These are phyloP conservation scores for Macquaria australasica DNA, from an alignment of 2,113 vertebrate species.

Conservation along the genomic window DNA sequence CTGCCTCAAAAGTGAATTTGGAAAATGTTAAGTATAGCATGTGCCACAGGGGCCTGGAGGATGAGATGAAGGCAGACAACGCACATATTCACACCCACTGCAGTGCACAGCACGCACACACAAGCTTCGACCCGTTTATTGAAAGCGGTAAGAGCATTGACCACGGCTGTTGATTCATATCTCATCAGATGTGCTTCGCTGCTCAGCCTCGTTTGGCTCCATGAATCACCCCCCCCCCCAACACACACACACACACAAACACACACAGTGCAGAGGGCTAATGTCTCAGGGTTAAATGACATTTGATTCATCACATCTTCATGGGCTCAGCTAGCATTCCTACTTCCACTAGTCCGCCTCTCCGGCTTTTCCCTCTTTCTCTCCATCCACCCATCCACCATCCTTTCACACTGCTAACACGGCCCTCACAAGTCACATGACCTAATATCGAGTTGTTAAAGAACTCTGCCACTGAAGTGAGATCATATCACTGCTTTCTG, in stretches of 20 bases:
- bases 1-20: slow-evolving; percentile 14
- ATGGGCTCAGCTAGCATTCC: slow-evolving; percentile 9
- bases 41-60: slow-evolving; percentile 6
- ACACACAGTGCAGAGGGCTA: slow-evolving; percentile 10
- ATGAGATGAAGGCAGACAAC: slow-evolving; percentile 45
- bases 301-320: slow-evolving; percentile 57
- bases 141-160: slow-evolving; percentile 55
- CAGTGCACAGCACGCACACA: slow-evolving; percentile 6
- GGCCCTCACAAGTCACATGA: neutral
- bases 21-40: slow-evolving; percentile 13
- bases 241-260: neutral
- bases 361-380: slow-evolving; percentile 4
- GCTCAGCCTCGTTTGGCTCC: slow-evolving; percentile 32
- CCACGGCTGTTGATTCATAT: slow-evolving; percentile 63
- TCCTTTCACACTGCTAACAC: neutral
- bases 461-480: neutral
- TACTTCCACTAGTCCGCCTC: slow-evolving; percentile 12
- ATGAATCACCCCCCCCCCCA: slow-evolving; percentile 32
- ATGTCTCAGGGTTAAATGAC: slow-evolving; percentile 54
- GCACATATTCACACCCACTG: slow-evolving; percentile 47
- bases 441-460: neutral
- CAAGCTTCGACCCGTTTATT: slow-evolving; percentile 36
- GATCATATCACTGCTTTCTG: slow-evolving; percentile 10
- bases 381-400: neutral
- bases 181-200: slow-evolving; percentile 48